These are phyloP conservation scores for Maconellicoccus hirsutus DNA, from an alignment of 1,140 invertebrate genomes.

Conservation along the genomic window DNA sequence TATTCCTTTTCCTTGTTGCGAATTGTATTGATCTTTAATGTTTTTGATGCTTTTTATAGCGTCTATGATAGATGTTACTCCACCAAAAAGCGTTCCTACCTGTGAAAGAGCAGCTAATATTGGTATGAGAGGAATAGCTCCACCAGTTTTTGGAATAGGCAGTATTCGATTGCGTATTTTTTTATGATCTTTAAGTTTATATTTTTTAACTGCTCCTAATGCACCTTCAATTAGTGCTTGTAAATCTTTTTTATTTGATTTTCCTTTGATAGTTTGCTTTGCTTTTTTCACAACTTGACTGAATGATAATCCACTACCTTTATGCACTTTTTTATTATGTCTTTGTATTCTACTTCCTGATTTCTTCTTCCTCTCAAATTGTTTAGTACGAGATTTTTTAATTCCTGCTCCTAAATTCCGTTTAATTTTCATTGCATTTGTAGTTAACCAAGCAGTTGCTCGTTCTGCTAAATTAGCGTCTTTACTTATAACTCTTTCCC, in stretches of 20 bases:
- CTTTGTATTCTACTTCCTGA: too few relatives aligned
- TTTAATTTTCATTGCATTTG: constrained; percentile 32
- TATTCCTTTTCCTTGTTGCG: neutral
- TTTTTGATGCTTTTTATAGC: neutral
- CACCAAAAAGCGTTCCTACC: neutral
- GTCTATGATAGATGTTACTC: neutral
- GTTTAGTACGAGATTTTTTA: neutral
- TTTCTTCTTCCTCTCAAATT: too few relatives aligned
- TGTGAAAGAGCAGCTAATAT: neutral
- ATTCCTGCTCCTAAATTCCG: constrained; percentile 12
- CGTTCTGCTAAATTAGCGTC: constrained; percentile 35
- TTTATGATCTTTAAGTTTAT: neutral
- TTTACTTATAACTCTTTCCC: constrained; percentile 33
- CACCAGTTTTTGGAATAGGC: neutral
- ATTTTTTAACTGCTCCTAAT: neutral
- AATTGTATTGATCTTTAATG: neutral
- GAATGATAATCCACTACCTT: neutral
- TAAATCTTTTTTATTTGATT: neutral
- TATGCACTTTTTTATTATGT: too few relatives aligned
- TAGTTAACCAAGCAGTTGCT: constrained; percentile 31
- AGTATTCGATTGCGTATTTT: neutral
- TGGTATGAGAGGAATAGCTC: neutral
- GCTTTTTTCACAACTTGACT: neutral
- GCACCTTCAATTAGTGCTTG: neutral
- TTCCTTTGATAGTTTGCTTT: neutral